phyloP scores from a whole-genome alignment of 2,888 invertebrate species.

The Dicyrtomina minuta region DNA sequence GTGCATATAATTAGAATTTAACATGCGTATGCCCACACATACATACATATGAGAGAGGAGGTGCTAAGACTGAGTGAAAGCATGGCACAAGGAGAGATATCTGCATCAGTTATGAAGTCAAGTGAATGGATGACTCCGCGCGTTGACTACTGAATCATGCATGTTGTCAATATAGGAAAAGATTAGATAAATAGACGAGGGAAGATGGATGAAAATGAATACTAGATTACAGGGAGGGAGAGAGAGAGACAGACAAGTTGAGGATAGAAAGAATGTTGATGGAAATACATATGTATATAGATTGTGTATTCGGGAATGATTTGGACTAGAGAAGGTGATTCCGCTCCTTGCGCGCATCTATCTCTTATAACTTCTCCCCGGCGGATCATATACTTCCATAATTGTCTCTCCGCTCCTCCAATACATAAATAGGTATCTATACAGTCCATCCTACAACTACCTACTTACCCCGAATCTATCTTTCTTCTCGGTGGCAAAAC shows the following conservation, averaged over 20 bases:
- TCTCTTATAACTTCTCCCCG: constrained; percentile 23
- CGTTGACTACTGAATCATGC: no score
- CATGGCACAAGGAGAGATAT: not conserved
- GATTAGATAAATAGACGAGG: constrained; percentile 6
- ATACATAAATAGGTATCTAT: no score
- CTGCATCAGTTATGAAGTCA: constrained; percentile 1
- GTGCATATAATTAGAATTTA: not conserved
- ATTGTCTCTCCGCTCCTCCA: constrained; percentile 14
- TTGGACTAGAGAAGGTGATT: not conserved
- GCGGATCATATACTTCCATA: constrained; percentile 22
- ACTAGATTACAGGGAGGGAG: constrained; percentile 9
- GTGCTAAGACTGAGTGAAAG: not conserved
- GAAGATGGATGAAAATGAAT: constrained; percentile 23
- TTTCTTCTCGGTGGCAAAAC: no score
- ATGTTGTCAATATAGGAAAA: not conserved
- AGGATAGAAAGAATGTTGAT: not conserved
- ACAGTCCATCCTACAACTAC: no score
- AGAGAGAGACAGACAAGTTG: not conserved
- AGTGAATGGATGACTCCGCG: no score
- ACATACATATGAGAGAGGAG: not conserved
- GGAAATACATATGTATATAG: not conserved
- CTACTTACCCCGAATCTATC: no score
- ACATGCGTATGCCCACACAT: no score
- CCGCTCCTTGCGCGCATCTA: constrained; percentile 20
- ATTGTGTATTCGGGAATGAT: no score